Conservation (phyloP, 2,888 invertebrate species). For the Chloroclysta siterata region DNA sequence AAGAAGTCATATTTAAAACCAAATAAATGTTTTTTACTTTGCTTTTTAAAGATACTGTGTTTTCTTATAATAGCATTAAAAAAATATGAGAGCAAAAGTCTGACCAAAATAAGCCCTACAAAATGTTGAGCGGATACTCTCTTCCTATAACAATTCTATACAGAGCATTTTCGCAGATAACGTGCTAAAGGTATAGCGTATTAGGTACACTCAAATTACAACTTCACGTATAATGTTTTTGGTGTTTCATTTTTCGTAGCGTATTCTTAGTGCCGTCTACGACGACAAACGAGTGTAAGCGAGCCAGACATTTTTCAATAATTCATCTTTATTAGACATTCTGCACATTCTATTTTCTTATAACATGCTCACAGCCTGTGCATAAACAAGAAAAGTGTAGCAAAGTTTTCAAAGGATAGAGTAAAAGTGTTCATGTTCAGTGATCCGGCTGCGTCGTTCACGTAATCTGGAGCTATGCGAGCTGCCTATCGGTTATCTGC, state of each 20-base stretch:
- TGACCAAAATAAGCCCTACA: too few species aligned
- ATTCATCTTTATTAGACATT: slow-evolving; percentile 10
- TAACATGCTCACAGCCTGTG: not conserved
- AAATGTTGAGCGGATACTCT: too few species aligned
- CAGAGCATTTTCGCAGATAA: not conserved
- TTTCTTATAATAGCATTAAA: too few species aligned
- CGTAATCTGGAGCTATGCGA: slow-evolving; percentile 29
- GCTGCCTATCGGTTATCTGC: slow-evolving; percentile 36
- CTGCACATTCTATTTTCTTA: slow-evolving; percentile 2
- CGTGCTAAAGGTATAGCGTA: not conserved
- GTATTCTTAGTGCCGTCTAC: slow-evolving; percentile 4
- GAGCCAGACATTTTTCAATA: slow-evolving; percentile 6
- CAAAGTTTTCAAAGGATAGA: not conserved
- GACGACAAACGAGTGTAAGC: not conserved
- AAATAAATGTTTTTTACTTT: too few species aligned
- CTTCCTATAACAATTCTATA: too few species aligned
- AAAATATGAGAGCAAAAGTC: too few species aligned
- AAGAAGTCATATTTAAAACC: too few species aligned
- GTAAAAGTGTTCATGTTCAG: slow-evolving; percentile 16
- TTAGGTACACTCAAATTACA: not conserved
- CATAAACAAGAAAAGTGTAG: not conserved
- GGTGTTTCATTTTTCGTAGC: slow-evolving; percentile 10
- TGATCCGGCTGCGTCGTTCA: slow-evolving; percentile 33
- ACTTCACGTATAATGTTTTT: not conserved
- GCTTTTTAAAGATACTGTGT: too few species aligned